A percentile compares a stretch with the other conserved stretches of the same genome.
These are phyloP conservation scores for Delphinus delphis DNA, from an alignment of 2,113 vertebrate species.

Conservation along the genomic window DNA sequence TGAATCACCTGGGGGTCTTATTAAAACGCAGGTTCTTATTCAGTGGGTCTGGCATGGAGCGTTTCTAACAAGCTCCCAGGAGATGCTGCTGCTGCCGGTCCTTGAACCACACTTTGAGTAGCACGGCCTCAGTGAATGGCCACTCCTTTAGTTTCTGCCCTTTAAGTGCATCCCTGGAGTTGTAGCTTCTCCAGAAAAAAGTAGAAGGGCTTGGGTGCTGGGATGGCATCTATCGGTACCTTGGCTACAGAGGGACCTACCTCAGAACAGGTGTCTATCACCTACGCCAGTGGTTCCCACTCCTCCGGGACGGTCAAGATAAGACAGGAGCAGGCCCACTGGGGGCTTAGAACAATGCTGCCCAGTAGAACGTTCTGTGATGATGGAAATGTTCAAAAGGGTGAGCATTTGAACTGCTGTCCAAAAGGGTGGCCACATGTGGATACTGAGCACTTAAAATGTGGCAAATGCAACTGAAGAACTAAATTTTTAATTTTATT, in stretches of 20 bases:
- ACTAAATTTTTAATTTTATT: background rate
- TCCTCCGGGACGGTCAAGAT: background rate
- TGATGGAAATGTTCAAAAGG: background rate
- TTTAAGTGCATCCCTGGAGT: background rate
- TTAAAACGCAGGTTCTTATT: constrained; percentile 4
- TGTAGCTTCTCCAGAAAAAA: background rate
- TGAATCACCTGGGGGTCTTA: background rate
- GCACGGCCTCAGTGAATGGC: background rate
- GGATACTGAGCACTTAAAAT: background rate
- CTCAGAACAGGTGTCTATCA: background rate
- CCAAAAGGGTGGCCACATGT: background rate
- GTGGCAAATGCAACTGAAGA: background rate
- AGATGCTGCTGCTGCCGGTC: background rate
- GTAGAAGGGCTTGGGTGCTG: background rate
- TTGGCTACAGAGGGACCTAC: background rate
- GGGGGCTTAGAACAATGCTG: background rate
- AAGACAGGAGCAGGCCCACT: background rate
- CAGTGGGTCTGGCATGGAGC: background rate
- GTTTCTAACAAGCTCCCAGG: constrained; percentile 3
- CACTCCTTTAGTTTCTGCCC: background rate
- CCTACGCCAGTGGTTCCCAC: background rate
- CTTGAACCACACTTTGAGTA: background rate
- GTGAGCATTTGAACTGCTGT: no score
- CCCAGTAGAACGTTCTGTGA: background rate
- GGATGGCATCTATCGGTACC: background rate